Base-by-base conservation (phyloP, 2,797 vertebrate species). In the Anisognathus igniventris region DNA sequence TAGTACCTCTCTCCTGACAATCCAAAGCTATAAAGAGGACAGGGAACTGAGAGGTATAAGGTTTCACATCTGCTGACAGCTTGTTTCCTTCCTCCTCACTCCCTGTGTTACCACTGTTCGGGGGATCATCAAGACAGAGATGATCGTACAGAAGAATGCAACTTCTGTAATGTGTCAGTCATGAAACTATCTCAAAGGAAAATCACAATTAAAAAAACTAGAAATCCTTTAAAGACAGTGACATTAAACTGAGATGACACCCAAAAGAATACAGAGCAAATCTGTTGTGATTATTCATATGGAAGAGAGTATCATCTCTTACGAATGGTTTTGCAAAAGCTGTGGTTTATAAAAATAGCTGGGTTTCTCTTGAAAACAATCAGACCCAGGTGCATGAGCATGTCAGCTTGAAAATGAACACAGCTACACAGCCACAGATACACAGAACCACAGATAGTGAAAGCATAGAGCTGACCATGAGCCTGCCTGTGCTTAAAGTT, bases 61-160 rank as follows among this genome's bases (percentile, higher is more conserved):
- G 51, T 91, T 80, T 92, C 80, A 86, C 39, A 35, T 91, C 37
- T 90, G 68, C 87, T 91, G 94, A 93, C 94, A 92, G 56, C 60
- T 94, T 64, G 31, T 87, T 93, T 94, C 88, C 50, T 80, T 92
- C 86, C 42, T 74, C 45, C 45, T 80, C 75, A 13, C 35, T 68
- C 51, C 77, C 65, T 72, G 11, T 61, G 40, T 91, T 81, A 88
- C 23, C 86, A 16, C n/a, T 72, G 3, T 80, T 76, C 6, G 0
- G 78, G 45, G n/a, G 37, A 80, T 74, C 53, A 28, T 71, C 77
- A 86, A 60, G 50, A 70, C 67, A 86, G 89, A 84, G 48, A 77
- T 54, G 48, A 51, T 92, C 5, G 0, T 28, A 71, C n/a, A 79
- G 57, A 79, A 86, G 90, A 94, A 73, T 19, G 20, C 45, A 85